Conservation (phyloP, 1,140 invertebrate species). For the Physella acuta region DNA sequence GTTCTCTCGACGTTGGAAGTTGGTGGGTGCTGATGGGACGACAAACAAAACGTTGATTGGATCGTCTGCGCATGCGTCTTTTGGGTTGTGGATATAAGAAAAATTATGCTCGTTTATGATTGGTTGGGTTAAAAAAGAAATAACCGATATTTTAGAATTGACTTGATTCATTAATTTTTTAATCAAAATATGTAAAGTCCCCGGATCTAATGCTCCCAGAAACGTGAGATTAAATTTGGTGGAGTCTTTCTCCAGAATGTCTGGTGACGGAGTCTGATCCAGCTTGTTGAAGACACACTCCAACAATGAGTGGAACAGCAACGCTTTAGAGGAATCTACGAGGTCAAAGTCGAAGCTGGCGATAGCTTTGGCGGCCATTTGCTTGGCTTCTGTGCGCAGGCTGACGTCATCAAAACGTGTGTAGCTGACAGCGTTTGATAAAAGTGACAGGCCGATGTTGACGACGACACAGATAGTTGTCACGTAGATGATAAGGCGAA, state of each 20-base stretch:
- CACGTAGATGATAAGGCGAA: too few species aligned
- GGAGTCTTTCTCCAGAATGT: too few species aligned
- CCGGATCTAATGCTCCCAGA: neutral
- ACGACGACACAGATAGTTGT: too few species aligned
- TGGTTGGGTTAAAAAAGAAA: neutral
- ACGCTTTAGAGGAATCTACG: neutral
- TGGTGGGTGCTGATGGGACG: constrained; percentile 2
- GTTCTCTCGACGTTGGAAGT: constrained; percentile 3
- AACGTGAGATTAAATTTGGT: too few species aligned
- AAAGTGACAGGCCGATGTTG: too few species aligned
- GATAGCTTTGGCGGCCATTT: neutral
- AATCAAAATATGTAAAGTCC: neutral
- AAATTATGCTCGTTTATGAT: constrained; percentile 14
- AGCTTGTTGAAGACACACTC: neutral
- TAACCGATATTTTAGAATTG: neutral
- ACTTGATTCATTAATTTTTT: neutral
- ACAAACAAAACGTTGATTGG: constrained; percentile 4
- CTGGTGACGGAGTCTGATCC: neutral
- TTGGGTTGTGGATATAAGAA: constrained; percentile 8
- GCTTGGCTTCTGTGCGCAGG: neutral
- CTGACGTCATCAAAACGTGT: too few species aligned
- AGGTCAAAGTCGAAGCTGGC: neutral
- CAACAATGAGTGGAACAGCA: neutral
- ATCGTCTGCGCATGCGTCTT: neutral
- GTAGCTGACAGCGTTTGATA: too few species aligned